Base-by-base conservation (phyloP, 1,140 invertebrate genomes). In the Drosophila ohnishii region DNA sequence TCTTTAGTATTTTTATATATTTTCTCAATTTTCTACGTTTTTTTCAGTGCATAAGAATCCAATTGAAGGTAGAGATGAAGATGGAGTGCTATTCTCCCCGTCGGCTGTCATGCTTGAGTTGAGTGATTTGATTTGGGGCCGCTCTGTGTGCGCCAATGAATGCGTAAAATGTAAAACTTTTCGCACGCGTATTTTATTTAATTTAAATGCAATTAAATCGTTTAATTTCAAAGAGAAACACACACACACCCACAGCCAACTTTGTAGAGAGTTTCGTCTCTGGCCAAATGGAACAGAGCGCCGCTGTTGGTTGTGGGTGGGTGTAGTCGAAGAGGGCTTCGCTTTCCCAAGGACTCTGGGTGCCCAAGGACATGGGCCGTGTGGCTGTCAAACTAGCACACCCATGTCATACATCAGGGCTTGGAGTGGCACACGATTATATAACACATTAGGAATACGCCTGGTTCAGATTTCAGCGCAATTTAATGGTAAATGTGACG, bases 161-260 rank as follows among this genome's bases (percentile, higher is more conserved):
- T 83, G 73, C 74, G 77, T 59, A 55, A 53, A 62, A 76, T 60
- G 57, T 62, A 77, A 83, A 87, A 87, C 84, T 87, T 87, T 87
- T 74, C 56, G 75, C 79, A 87, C 76, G 73, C 76, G 76, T 59
- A 80, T 84, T 87, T 83, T 65, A 87, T 87, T 87, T 77, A 78
- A 84, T 75, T 87, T 80, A 69, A 89, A 88, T 80, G 76, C 85
- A 87, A 87, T 87, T 87, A 80, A 87, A 85, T 75, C 78, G 81
- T 78, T 85, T 85, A 85, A 85, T 80, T 84, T 85, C 72, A 85
- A 84, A 84, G 80, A 84, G 80, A 65, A 80, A 80, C 66, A 71
- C 62, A 69, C 62, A 69, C 37, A 80, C 55, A 70, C 45, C 65
- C 48, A n/a, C 32, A 19, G 40, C 34, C 25, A 55, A 45, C 34